phyloP scores from a whole-genome alignment of 2,113 vertebrate genomes.

The Dipodomys ordii region DNA sequence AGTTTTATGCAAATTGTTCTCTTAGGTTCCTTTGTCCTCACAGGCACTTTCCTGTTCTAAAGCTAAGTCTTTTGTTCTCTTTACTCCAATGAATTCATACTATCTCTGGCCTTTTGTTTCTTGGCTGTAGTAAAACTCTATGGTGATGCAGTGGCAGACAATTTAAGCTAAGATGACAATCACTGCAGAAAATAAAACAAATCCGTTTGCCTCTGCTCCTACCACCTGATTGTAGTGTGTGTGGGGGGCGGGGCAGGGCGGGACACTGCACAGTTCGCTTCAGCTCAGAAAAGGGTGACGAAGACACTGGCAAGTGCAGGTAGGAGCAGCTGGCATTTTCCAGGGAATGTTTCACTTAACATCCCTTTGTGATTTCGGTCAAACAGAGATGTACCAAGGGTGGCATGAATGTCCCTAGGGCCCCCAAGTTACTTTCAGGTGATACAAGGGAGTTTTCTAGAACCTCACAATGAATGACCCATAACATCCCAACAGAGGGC shows the following conservation, averaged over 20 bases:
- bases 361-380: not conserved
- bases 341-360: not conserved
- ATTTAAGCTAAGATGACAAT: constrained; percentile 84
- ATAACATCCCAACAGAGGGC: not conserved
- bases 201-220: constrained; percentile 81
- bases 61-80: constrained; percentile 70
- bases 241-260: not conserved
- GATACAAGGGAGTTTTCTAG: not conserved
- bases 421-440: not conserved
- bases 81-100: constrained; percentile 82
- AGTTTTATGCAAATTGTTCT: constrained; percentile 71
- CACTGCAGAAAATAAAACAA: constrained; percentile 81
- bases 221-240: constrained; percentile 50
- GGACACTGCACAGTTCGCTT: not conserved
- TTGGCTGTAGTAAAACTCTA: constrained; percentile 82
- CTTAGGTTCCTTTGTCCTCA: constrained; percentile 57
- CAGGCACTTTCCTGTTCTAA: constrained; percentile 61
- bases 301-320: not conserved
- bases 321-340: constrained; percentile 35
- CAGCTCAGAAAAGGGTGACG: constrained; percentile 64
- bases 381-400: not conserved
- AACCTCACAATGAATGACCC: not conserved
- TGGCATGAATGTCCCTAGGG: not conserved
- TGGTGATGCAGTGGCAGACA: constrained; percentile 83
- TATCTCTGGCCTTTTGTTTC: constrained; percentile 85